Base-by-base conservation (phyloP, 2,797 vertebrate species). In the Chiroxiphia lanceolata region DNA sequence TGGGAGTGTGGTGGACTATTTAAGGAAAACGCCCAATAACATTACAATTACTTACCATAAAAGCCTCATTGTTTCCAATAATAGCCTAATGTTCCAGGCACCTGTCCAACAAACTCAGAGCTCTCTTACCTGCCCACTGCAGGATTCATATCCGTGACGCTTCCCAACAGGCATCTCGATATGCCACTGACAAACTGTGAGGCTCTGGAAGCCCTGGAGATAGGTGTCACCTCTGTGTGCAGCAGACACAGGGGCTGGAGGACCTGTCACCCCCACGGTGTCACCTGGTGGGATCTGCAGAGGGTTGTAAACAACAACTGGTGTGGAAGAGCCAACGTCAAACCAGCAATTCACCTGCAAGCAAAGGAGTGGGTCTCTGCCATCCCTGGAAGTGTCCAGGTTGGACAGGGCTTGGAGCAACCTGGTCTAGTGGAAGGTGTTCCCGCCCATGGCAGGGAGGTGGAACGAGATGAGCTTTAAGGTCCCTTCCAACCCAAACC, bases 41-140 rank as follows among this genome's bases (percentile, higher is more conserved):
- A 59, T 72, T 54, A 79, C 95, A 95, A 96, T 96, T 91, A 96
- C 91, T 96, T 96, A 96, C 89, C 93, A 88, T 93, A 94, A 96
- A 88, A 97, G 89, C 93, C 90, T 91, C 57, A 1, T 80, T 80
- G 81, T 64, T 96, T 94, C 95, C 93, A 94, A 93, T 68, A 95
- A 87, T 82, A 89, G 89, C 82, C 82, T 87, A 20, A 63, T 87
- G 84, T 85, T 96, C 93, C 89, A 96, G 96, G 93, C 94, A 89
- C 89, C 81, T 95, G 72, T 82, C 94, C 94, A 96, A 70, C 81
- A 72, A 67, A 50, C 68, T 44, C 77, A 22, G 53, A 64, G 34
- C 38, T 68, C 72, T 70, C 78, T 81, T 92, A 95, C 92, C 94
- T 97, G 89, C 92, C 82, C 60, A 23, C 72, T 65, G 83, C 67